Evolutionary conservation across 2,797 vertebrate species (phyloP).

Genomic region (Sylvia borin): DNA sequence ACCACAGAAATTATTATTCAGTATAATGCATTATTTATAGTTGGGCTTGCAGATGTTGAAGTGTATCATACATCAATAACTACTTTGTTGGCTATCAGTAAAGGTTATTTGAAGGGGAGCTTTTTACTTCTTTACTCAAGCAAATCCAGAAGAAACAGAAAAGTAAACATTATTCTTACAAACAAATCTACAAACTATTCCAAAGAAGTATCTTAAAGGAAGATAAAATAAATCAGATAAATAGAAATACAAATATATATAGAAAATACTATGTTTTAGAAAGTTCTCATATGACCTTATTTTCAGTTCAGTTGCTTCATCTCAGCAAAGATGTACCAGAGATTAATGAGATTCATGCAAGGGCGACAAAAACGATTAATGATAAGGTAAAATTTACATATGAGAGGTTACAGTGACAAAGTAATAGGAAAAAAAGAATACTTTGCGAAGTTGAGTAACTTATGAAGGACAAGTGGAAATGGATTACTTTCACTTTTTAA

Average conservation of each 20-base stretch:
- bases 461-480: background rate
- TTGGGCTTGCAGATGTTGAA: background rate
- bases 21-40: background rate
- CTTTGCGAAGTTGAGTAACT: background rate
- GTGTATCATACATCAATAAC: slow-evolving; percentile 1
- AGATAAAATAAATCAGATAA: background rate
- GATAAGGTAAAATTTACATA: slow-evolving; percentile 3
- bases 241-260: background rate
- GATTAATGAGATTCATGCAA: slow-evolving; percentile 27
- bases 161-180: background rate
- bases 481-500: background rate
- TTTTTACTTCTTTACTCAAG: background rate
- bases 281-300: background rate
- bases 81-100: background rate
- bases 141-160: background rate
- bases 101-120: background rate
- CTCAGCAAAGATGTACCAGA: background rate
- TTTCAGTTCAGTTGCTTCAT: background rate
- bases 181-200: background rate
- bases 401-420: background rate
- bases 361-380: background rate
- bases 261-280: background rate
- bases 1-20: background rate
- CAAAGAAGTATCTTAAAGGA: background rate
- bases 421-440: background rate